phyloP scores from a whole-genome alignment of 2,113 vertebrate genomes.

The Tiliqua scincoides region DNA sequence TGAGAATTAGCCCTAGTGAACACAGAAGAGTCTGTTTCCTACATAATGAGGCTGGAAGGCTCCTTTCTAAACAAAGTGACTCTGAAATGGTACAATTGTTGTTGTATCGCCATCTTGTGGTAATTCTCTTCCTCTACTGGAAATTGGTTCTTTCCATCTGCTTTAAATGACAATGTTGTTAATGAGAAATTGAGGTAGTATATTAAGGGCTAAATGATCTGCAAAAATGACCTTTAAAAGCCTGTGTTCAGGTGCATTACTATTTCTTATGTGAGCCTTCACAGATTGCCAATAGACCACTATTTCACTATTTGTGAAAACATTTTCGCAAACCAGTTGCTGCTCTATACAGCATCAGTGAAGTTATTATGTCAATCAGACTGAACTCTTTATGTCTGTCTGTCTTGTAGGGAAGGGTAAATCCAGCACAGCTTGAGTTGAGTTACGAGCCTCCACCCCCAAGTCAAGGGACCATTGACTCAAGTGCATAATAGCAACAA shows the following conservation, averaged over 20 bases:
- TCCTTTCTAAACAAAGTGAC: too few species aligned
- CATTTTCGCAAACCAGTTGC: background rate
- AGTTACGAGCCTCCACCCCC: too few species aligned
- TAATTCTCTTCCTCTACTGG: background rate
- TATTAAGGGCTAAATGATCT: background rate
- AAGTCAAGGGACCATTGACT: too few species aligned
- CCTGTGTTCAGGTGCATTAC: background rate
- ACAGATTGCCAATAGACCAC: background rate
- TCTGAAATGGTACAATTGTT: background rate
- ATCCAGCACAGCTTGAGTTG: too few species aligned
- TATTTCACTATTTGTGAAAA: background rate
- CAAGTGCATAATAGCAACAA: too few species aligned
- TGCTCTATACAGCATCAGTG: background rate
- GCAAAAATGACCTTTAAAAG: background rate
- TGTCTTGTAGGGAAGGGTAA: too few species aligned
- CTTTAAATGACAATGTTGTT: background rate
- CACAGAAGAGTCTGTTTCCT: too few species aligned
- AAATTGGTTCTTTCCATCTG: background rate
- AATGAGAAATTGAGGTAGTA: background rate
- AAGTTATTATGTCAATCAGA: background rate
- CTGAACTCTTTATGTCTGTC: background rate
- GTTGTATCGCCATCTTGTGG: constrained; percentile 61
- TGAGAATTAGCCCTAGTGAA: too few species aligned
- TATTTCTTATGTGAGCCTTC: background rate
- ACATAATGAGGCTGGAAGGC: background rate